A percentile compares a stretch with the other conserved stretches of the same genome.
Conservation (phyloP, 2,888 invertebrate genomes). For the Synergus itoensis region DNA sequence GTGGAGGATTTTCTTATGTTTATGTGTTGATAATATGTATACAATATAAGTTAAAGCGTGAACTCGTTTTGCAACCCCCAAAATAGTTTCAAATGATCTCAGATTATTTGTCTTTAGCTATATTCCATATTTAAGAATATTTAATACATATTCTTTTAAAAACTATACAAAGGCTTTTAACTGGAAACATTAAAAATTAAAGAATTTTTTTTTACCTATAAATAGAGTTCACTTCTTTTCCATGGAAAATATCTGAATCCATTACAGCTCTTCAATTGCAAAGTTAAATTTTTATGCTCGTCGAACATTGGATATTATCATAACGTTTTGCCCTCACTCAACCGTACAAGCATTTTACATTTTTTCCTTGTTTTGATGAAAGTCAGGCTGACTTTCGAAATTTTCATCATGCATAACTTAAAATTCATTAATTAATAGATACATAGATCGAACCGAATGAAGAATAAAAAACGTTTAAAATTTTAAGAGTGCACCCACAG, state of each 20-base stretch:
- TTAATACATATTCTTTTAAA: too few relatives aligned
- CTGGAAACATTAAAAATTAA: too few relatives aligned
- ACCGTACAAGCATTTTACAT: neutral
- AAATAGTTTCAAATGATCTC: neutral
- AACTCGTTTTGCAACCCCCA: neutral
- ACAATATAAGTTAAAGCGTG: neutral
- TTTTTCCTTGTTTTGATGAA: slow-evolving; percentile 8
- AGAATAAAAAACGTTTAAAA: neutral
- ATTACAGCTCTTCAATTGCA: neutral
- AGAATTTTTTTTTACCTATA: too few relatives aligned
- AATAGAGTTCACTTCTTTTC: neutral
- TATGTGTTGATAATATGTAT: neutral
- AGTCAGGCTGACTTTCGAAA: neutral
- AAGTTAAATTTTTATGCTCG: slow-evolving; percentile 1
- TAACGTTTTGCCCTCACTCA: slow-evolving; percentile 26
- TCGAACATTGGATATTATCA: slow-evolving; percentile 12
- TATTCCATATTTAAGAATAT: neutral
- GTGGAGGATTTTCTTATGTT: neutral
- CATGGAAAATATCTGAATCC: neutral
- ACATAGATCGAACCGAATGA: neutral
- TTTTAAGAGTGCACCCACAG: neutral
- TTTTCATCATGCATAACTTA: neutral
- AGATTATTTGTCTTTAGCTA: neutral
- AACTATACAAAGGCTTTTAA: too few relatives aligned
- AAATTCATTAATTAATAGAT: neutral